These are phyloP conservation scores for Zenarchopterus dispar DNA, from an alignment of 2,797 vertebrate species.

Conservation along the genomic window DNA sequence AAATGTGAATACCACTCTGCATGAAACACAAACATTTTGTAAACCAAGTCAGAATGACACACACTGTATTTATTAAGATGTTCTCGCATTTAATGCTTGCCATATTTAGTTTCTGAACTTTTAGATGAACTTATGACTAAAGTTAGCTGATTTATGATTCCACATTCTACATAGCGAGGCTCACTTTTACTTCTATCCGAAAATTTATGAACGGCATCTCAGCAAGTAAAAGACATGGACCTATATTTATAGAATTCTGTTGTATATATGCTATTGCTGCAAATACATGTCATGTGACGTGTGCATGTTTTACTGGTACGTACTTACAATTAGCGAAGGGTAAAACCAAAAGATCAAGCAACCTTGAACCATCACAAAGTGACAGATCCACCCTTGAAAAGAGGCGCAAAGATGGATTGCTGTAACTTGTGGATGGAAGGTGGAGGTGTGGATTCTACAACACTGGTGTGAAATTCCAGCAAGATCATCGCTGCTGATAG, in stretches of 20 bases:
- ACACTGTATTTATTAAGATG: constrained; percentile 13
- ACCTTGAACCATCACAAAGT: constrained; percentile 14
- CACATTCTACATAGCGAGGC: neutral
- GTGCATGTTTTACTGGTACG: neutral
- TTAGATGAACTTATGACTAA: constrained; percentile 11
- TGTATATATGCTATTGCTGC: neutral
- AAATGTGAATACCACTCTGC: constrained; percentile 24
- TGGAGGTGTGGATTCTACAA: constrained; percentile 74
- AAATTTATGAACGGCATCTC: neutral
- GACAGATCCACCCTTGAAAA: constrained; percentile 33
- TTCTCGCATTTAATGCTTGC: constrained; percentile 25
- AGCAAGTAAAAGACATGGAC: neutral
- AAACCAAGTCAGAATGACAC: constrained; percentile 8
- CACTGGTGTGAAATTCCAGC: constrained; percentile 73
- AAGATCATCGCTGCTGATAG: constrained; percentile 33
- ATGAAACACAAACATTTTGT: constrained; percentile 21
- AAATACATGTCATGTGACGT: neutral
- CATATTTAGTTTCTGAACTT: constrained; percentile 28
- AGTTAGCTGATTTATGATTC: constrained; percentile 22
- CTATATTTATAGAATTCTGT: neutral
- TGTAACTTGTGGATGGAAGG: constrained; percentile 70
- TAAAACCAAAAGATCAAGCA: constrained; percentile 9
- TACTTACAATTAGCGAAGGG: neutral
- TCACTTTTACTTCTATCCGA: neutral
- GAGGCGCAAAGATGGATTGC: constrained; percentile 70